Conservation (phyloP, 2,113 vertebrate genomes). For the Synodontis membranacea region DNA sequence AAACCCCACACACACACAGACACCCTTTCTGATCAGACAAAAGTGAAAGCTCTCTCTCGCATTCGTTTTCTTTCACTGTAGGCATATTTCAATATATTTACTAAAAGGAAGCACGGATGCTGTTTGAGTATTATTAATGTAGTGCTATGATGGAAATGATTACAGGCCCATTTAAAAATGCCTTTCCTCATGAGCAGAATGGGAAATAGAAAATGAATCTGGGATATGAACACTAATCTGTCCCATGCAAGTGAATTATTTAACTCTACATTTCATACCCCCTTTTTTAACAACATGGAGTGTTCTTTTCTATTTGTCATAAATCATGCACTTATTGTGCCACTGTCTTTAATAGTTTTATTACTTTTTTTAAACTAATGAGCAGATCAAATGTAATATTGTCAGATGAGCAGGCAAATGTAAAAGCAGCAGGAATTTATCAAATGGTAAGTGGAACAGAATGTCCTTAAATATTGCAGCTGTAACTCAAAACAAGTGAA, state of each 20-base stretch:
- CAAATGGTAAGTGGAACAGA: too few relatives aligned
- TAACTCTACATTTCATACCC: constrained; percentile 45
- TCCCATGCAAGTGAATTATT: constrained; percentile 43
- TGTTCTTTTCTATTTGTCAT: constrained; percentile 10
- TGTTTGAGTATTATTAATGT: constrained; percentile 54
- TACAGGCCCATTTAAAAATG: constrained; percentile 45
- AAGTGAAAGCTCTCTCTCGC: constrained; percentile 53
- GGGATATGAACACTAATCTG: constrained; percentile 43
- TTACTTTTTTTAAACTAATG: neutral
- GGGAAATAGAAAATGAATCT: constrained; percentile 31
- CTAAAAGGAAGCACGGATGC: constrained; percentile 49
- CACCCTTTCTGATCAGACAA: constrained; percentile 55
- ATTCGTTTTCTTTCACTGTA: constrained; percentile 48
- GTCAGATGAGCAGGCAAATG: too few relatives aligned
- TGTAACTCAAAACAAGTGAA: too few relatives aligned
- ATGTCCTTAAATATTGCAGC: too few relatives aligned
- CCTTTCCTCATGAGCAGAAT: constrained; percentile 38
- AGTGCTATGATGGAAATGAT: constrained; percentile 57
- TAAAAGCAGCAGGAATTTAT: too few relatives aligned
- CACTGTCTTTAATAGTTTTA: neutral
- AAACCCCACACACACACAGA: neutral
- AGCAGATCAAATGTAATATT: neutral
- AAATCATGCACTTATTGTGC: neutral
- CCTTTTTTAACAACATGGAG: constrained; percentile 33
- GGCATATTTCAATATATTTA: constrained; percentile 55